Conservation (phyloP, 2,888 invertebrate genomes). For the Drosophila peninsularis region DNA sequence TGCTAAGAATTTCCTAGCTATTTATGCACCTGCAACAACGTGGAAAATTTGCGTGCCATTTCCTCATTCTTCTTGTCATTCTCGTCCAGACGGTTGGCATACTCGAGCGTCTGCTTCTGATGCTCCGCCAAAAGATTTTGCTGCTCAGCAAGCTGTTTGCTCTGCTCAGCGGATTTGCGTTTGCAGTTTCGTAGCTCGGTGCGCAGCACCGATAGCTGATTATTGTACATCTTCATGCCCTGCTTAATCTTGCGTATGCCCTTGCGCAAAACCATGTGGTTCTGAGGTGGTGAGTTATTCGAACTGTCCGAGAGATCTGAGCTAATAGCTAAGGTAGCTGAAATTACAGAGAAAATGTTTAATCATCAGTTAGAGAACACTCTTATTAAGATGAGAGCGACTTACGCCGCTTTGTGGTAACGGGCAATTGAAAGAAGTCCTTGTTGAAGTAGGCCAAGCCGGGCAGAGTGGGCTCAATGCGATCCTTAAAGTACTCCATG, state of each 20-base stretch:
- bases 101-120: conserved; percentile 91
- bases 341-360: conserved; percentile 48
- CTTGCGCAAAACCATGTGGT: conserved; percentile 93
- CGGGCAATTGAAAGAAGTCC: conserved; percentile 90
- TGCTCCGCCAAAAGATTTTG: conserved; percentile 90
- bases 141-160: conserved; percentile 92
- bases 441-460: conserved; percentile 95
- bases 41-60: conserved; percentile 94
- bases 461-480: conserved; percentile 94
- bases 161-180: conserved; percentile 92
- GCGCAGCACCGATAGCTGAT: conserved; percentile 91
- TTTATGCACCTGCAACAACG: conserved; percentile 89
- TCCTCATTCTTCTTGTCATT: conserved; percentile 96
- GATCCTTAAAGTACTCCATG: conserved; percentile 98
- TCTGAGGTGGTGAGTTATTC: conserved; percentile 88
- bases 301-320: conserved; percentile 82
- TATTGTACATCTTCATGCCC: conserved; percentile 95
- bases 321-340: conserved; percentile 82
- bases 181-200: conserved; percentile 92
- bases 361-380: not conserved
- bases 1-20: not conserved
- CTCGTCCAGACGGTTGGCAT: conserved; percentile 93
- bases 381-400: not conserved
- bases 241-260: conserved; percentile 94
- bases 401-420: conserved; percentile 81